Base-by-base conservation (phyloP, 2,888 invertebrate genomes). In the Napeogenes inachia region DNA sequence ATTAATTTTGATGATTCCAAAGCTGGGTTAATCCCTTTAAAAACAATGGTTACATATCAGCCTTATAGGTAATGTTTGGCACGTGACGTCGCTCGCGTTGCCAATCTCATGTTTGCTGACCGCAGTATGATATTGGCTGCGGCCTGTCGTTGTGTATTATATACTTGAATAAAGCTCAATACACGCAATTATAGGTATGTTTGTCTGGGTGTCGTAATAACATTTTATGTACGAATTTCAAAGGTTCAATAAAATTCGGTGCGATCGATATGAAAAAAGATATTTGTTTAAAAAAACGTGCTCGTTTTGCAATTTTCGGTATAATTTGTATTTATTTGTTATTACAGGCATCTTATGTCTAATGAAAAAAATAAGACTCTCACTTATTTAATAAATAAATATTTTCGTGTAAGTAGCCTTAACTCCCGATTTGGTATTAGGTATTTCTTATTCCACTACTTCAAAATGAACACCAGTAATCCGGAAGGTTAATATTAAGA, bases 101-200 rank as follows among this genome's bases (percentile, higher is more conserved):
- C 80, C 81, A 80, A 77, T 71, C 70, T 67, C 74, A 59, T 80
- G 80, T 78, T 71, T 66, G 62, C 65, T 57, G 65, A 72, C 75
- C 75, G 66, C 71, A 64, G 59, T 58, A 66, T 64, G 67, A 65
- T 62, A 65, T 60, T 63, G 58, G 60, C 56, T 61, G 56, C 57
- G 60, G 59, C 58, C 58, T 53, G 50, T 50, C 38, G 47, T 46
- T 56, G 46, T 38, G 53, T 60, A 60, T 62, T 65, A 65, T 65
- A 62, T 62, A 54, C 60, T 59, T 57, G 54, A 58, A 54, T 54
- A 46, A 56, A 54, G 54, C 13, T 45, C 53, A 6, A 63, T 54
- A 32, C 42, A 54, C 54, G 50, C 50, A 32, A 32, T n/a, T 32
- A 45, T 59, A 57, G 45, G 60, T 56, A 21, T 53, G 60, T 60